These are phyloP conservation scores for Ptychochromis oligacanthus DNA, from an alignment of 2,113 vertebrate genomes.

Conservation along the genomic window DNA sequence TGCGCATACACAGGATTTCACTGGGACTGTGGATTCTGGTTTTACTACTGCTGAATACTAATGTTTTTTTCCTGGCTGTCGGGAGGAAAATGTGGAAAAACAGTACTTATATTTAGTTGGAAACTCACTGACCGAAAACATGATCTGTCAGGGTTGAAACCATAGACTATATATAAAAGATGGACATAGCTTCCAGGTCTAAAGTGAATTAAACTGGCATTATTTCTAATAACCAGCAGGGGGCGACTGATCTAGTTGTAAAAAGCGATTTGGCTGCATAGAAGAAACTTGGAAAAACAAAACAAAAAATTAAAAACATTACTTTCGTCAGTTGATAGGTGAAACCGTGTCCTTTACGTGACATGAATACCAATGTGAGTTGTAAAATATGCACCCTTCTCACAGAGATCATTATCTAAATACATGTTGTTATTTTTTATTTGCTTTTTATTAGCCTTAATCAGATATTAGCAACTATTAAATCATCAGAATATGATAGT, in stretches of 20 bases:
- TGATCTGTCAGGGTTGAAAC: neutral
- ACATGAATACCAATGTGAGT: neutral
- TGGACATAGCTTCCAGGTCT: neutral
- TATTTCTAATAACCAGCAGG: neutral
- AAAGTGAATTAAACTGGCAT: neutral
- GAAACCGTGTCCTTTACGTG: neutral
- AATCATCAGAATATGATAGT: neutral
- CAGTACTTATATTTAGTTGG: neutral
- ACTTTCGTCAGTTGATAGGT: neutral
- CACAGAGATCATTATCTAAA: neutral
- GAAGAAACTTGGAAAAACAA: too few species aligned
- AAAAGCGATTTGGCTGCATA: neutral
- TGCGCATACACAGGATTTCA: neutral
- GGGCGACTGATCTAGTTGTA: neutral
- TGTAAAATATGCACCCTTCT: neutral
- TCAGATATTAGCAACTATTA: neutral
- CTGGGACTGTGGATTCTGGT: neutral
- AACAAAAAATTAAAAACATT: neutral
- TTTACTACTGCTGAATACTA: neutral
- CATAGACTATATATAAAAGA: constrained; percentile 4
- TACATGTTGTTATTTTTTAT: neutral
- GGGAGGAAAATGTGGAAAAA: neutral
- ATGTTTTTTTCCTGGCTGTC: neutral
- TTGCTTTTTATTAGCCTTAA: neutral
- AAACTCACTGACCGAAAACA: neutral